Percentiles rank a stretch among this genome's conserved stretches.
phyloP scores from a whole-genome alignment of 2,888 invertebrate genomes.

The Polyommatus icarus region DNA sequence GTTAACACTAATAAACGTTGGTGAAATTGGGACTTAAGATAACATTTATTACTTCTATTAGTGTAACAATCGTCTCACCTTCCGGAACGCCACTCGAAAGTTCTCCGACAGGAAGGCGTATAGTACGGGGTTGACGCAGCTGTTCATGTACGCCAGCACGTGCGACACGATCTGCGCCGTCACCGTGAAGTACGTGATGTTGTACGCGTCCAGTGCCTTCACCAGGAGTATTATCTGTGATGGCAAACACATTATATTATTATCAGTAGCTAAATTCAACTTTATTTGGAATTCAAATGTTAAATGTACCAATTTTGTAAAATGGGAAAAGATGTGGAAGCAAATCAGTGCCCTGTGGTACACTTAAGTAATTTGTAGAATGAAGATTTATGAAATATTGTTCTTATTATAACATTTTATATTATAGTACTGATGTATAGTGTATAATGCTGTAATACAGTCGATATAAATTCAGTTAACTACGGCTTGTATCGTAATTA shows the following conservation, averaged over 20 bases:
- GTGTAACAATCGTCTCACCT: conserved; percentile 50
- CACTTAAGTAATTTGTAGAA: not conserved
- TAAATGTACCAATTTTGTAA: not conserved
- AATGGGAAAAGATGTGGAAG: not conserved
- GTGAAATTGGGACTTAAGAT: too few species aligned
- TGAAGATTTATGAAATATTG: not conserved
- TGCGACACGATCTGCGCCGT: conserved; percentile 89
- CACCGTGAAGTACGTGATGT: conserved; percentile 84
- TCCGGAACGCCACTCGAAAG: conserved; percentile 92
- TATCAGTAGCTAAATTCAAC: not conserved
- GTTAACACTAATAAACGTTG: too few species aligned
- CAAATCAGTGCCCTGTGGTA: not conserved
- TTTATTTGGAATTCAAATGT: conserved; percentile 16
- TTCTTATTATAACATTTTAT: not conserved
- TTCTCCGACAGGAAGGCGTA: conserved; percentile 97
- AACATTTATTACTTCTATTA: not conserved
- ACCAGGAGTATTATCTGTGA: conserved; percentile 89
- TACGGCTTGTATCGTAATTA: not conserved
- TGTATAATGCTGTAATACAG: too few species aligned
- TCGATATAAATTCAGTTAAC: too few species aligned
- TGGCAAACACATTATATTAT: not conserved
- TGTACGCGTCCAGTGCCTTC: conserved; percentile 87
- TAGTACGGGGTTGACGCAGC: conserved; percentile 95
- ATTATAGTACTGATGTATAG: too few species aligned
- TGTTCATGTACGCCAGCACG: conserved; percentile 94